Evolutionary conservation across 1,140 invertebrate species (phyloP), one percentile per base, ranked within the genome.

Genomic region (Octopus bimaculoides): DNA sequence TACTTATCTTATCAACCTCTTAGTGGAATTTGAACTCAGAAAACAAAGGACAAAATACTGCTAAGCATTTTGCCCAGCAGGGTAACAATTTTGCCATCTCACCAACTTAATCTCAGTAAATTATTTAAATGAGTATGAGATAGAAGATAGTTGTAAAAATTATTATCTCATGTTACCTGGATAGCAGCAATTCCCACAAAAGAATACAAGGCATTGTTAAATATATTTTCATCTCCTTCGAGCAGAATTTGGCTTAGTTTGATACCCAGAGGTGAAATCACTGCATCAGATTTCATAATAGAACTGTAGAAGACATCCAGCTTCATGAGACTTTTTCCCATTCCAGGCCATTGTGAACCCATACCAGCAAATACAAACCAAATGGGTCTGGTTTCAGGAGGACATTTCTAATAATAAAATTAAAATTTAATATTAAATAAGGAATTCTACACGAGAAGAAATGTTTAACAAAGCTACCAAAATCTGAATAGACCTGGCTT

Each of bases 281-380:
- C 92, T 75, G 94, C 93, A 7, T 95, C 94, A 79, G 94, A 95
- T 77, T 93, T 93, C 82, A 93, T 90, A 78, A 99, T 93, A 55
- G 94, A 94, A 54, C 93, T 91, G 69, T 93, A 92, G 89, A 99
- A 99, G 0, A 91, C 89, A 75, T 96, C 93, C 61, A 99, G 91
- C 66, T 91, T 86, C 92, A 98, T 94, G 61, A 99, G 91, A 41
- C 94, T 92, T 86, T 93, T 93, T 6, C 93, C 97, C 97, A 99
- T 99, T 81, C 96, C 96, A 74, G 94, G 91, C 97, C 97, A 99
- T 91, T 99, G 97, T 61, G 94, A 94, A 12, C 97, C 98, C 97
- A 99, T 98, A 56, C 97, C 98, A 75, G 96, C 95, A 90, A 97
- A 99, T 61, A 99, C 92, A 89, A 93, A 98, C 95, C 96, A 99